Base-by-base conservation (phyloP, 2,113 vertebrate species). In the Vulpes lagopus region DNA sequence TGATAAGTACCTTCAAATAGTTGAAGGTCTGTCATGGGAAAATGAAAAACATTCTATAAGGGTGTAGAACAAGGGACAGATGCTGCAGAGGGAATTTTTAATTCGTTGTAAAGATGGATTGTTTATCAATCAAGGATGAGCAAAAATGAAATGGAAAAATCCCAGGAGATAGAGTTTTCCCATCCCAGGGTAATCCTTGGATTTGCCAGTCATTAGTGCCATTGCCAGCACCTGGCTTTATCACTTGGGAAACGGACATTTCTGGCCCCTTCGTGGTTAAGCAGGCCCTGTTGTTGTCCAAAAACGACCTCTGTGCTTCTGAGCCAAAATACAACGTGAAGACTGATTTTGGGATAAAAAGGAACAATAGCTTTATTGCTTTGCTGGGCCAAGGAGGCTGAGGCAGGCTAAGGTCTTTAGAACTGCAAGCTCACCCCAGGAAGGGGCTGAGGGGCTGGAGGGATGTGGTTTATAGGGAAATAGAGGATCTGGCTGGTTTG, bases 1-100 rank as follows among this genome's bases (percentile, higher is more conserved):
- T 30, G 84, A 89, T 98, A 96, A 97, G 95, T 96, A 96, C 92
- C 93, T 97, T 94, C 71, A 62, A 92, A 90, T 67, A 67, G 74
- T 55, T 27, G n/a, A 78, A 92, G 53, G 64, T 90, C 95, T 96
- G 71, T 96, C 90, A 67, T 67, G 84, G 93, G 92, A 94, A 95
- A 94, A 85, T 81, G 53, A 95, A 91, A 82, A 92, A 23, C 53
- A 81, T 85, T 81, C 55, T 55, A 8, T 64, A 43, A 89, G 76
- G 51, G 49, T 89, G 6, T 43, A 81, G 69, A 43, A 92, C 11
- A 43, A 53, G 78, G 57, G 80, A 80, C 10, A 32, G 43, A 43
- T 90, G 87, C 62, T 78, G 12, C 78, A 82, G 80, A 89, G 53
- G 87, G 83, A 55, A 16, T 16, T 67, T 91, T 64, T 22, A 85